These are phyloP conservation scores for Drosophila cardini DNA, from an alignment of 1,140 invertebrate genomes.

Conservation along the genomic window DNA sequence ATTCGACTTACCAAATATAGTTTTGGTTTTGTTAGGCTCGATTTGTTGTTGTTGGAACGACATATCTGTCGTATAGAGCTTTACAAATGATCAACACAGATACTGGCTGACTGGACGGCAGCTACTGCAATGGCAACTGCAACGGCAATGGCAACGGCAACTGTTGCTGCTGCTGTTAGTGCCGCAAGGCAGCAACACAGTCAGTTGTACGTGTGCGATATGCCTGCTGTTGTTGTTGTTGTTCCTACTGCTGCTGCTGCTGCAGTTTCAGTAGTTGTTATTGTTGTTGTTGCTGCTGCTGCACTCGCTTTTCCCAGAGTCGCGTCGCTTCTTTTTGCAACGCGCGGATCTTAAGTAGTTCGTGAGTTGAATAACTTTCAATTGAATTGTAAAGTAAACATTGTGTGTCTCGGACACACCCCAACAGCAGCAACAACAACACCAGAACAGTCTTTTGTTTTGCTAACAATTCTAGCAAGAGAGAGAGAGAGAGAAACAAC, in stretches of 20 bases:
- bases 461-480: constrained; percentile 32
- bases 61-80: constrained; percentile 72
- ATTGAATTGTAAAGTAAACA: constrained; percentile 84
- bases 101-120: constrained; percentile 57
- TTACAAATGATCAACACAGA: constrained; percentile 82
- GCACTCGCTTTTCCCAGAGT: constrained; percentile 72
- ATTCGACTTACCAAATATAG: constrained; percentile 45
- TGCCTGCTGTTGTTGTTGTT: constrained; percentile 48
- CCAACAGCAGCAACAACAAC: constrained; percentile 49
- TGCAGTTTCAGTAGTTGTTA: too few species aligned
- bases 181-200: constrained; percentile 43
- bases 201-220: constrained; percentile 67
- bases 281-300: constrained; percentile 43
- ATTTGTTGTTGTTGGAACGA: constrained; percentile 37
- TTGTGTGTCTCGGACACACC: constrained; percentile 77
- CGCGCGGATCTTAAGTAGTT: constrained; percentile 80
- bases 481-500: constrained; percentile 7
- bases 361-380: constrained; percentile 84
- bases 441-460: constrained; percentile 65
- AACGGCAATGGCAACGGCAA: constrained; percentile 52
- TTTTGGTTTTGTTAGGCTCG: constrained; percentile 23
- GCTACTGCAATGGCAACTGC: constrained; percentile 66
- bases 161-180: constrained; percentile 23
- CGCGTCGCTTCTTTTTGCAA: constrained; percentile 70
- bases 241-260: constrained; percentile 27